These are phyloP conservation scores for Zosterops pallidus DNA, from an alignment of 2,113 vertebrate genomes.

Conservation along the genomic window DNA sequence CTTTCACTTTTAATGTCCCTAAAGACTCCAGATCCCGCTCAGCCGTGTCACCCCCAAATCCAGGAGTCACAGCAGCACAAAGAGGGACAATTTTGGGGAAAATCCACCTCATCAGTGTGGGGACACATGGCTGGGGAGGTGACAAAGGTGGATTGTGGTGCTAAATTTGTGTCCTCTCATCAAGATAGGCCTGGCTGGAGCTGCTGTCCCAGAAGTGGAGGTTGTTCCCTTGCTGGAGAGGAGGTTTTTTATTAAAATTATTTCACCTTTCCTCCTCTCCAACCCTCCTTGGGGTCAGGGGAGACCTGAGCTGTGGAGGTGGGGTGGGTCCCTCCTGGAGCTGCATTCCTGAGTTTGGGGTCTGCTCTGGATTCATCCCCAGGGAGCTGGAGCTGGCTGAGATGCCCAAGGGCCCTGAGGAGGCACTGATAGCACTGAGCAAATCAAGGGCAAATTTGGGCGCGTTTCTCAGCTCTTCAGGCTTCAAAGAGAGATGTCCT, in stretches of 20 bases:
- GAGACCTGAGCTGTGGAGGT: not conserved
- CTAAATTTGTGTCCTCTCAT: fast-evolving
- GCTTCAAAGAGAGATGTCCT: not conserved
- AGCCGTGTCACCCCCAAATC: fast-evolving
- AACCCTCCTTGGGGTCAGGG: not conserved
- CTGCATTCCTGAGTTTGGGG: not conserved
- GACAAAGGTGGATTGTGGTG: not conserved
- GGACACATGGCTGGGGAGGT: fast-evolving
- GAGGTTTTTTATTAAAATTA: not conserved
- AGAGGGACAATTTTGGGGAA: not conserved
- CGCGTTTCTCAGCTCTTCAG: not conserved
- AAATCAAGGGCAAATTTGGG: not conserved
- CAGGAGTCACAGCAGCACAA: not conserved
- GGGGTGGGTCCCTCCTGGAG: not conserved
- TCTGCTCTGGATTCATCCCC: not conserved
- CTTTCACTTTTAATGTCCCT: not conserved
- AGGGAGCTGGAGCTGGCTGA: not conserved
- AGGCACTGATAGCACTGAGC: not conserved
- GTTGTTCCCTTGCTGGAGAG: not conserved
- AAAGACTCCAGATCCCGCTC: not conserved
- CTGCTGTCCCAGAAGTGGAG: not conserved
- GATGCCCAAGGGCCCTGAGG: not conserved
- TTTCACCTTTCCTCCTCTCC: not conserved
- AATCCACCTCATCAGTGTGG: fast-evolving
- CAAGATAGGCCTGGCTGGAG: not conserved